Conservation (phyloP, 92 coral and sea anemone species). For the Actinostola sp. region DNA sequence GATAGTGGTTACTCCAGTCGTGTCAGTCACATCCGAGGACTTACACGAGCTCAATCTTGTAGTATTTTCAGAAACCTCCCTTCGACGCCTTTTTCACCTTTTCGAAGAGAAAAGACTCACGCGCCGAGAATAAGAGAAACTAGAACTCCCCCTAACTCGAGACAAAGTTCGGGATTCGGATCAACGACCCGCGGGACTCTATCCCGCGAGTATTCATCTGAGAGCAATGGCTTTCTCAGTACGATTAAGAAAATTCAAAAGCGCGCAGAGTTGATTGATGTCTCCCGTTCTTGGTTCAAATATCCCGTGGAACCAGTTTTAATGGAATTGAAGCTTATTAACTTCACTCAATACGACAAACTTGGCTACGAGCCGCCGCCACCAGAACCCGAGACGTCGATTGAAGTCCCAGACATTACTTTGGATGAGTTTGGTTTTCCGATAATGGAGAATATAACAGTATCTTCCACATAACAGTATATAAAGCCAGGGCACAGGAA, state of each 20-base stretch:
- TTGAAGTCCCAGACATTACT: neutral
- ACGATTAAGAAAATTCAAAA: slow-evolving; percentile 18
- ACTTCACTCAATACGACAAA: slow-evolving; percentile 81
- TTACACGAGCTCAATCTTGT: slow-evolving; percentile 61
- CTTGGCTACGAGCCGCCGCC: slow-evolving; percentile 38
- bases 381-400: slow-evolving; percentile 17
- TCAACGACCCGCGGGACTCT: neutral
- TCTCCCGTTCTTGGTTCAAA: slow-evolving; percentile 2
- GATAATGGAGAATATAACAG: slow-evolving; percentile 3
- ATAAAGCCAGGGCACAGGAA: too few relatives aligned
- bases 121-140: slow-evolving; percentile 1
- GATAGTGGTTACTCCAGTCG: slow-evolving; percentile 83
- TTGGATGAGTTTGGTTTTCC: slow-evolving; percentile 35
- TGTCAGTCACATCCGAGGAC: slow-evolving; percentile 58
- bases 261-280: neutral
- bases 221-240: slow-evolving; percentile 10
- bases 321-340: slow-evolving; percentile 83
- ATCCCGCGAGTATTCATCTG: slow-evolving; percentile 9
- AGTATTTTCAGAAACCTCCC: slow-evolving; percentile 29
- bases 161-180: neutral
- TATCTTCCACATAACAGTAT: neutral
- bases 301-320: slow-evolving; percentile 69
- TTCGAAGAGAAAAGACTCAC: slow-evolving; percentile 8
- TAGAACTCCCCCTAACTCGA: slow-evolving; percentile 1
- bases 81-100: slow-evolving; percentile 19